phyloP scores from a whole-genome alignment of 1,140 invertebrate species.

The Cydia amplana region DNA sequence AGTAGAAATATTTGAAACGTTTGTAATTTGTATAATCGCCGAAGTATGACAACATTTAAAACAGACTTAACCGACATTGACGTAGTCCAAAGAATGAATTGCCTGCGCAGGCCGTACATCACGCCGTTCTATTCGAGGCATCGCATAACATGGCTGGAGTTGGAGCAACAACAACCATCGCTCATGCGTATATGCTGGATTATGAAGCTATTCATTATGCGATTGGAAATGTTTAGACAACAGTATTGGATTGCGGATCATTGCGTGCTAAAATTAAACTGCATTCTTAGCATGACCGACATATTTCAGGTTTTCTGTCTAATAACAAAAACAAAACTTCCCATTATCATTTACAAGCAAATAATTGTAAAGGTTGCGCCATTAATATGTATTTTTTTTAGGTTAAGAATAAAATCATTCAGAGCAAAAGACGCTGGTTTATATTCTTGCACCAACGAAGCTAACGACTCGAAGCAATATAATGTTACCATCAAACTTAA shows the following conservation, averaged over 20 bases:
- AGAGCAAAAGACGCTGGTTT: slow-evolving; percentile 63
- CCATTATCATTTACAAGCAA: not conserved
- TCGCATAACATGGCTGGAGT: slow-evolving; percentile 57
- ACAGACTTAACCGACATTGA: slow-evolving; percentile 9
- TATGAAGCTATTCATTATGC: slow-evolving; percentile 22
- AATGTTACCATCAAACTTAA: slow-evolving; percentile 62
- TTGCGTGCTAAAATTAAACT: not conserved
- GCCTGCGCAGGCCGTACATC: slow-evolving; percentile 43
- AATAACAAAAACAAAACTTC: too few species aligned
- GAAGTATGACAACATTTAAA: not conserved
- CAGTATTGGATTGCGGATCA: not conserved
- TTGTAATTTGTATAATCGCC: not conserved
- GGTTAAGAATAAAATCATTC: slow-evolving; percentile 72
- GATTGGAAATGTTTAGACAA: slow-evolving; percentile 32
- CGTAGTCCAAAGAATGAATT: slow-evolving; percentile 44
- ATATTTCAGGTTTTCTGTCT: not conserved
- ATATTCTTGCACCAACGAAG: slow-evolving; percentile 66
- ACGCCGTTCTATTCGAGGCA: slow-evolving; percentile 52
- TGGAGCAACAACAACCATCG: slow-evolving; percentile 57
- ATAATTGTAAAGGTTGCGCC: too few species aligned
- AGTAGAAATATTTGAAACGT: not conserved
- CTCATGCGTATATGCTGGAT: slow-evolving; percentile 36
- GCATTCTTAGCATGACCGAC: not conserved
- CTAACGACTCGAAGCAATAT: slow-evolving; percentile 55
- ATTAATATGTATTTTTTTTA: slow-evolving; percentile 42